phyloP scores from a whole-genome alignment of 2,888 invertebrate species.

The Unio pictorum region DNA sequence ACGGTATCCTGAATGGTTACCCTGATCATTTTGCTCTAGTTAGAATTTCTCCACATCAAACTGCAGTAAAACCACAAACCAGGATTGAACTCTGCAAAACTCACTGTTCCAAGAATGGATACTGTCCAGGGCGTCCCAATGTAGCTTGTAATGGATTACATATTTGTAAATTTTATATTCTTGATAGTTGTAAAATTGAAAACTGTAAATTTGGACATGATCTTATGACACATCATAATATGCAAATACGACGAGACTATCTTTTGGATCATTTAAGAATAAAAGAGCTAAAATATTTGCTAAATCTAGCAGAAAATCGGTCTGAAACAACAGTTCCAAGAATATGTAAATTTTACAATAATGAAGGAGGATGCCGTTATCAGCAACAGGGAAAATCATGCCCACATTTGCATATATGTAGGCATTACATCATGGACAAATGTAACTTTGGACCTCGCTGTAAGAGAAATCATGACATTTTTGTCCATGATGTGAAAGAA shows the following conservation, averaged over 20 bases:
- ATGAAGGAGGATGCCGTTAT: conserved; percentile 33
- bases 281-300: conserved; percentile 25
- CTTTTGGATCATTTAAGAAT: conserved; percentile 24
- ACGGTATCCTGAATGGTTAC: no score
- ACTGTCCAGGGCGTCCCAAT: conserved; percentile 21
- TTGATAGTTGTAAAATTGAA: conserved; percentile 32
- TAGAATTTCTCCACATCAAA: not conserved
- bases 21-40: no score
- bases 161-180: conserved; percentile 42
- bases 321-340: conserved; percentile 30
- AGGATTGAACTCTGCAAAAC: conserved; percentile 30
- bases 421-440: conserved; percentile 29
- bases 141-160: conserved; percentile 38
- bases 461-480: conserved; percentile 40
- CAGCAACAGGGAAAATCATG: conserved; percentile 19
- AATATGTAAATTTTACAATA: conserved; percentile 46
- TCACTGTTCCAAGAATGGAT: conserved; percentile 33
- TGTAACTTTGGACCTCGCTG: conserved; percentile 43
- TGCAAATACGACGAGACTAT: conserved; percentile 23
- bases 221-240: conserved; percentile 41
- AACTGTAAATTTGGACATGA: conserved; percentile 48
- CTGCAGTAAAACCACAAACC: conserved; percentile 24
- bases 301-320: conserved; percentile 25
- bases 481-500: conserved; percentile 12
- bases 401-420: conserved; percentile 43